Conservation (phyloP, 1,140 invertebrate species). For the Drosophila varians region DNA sequence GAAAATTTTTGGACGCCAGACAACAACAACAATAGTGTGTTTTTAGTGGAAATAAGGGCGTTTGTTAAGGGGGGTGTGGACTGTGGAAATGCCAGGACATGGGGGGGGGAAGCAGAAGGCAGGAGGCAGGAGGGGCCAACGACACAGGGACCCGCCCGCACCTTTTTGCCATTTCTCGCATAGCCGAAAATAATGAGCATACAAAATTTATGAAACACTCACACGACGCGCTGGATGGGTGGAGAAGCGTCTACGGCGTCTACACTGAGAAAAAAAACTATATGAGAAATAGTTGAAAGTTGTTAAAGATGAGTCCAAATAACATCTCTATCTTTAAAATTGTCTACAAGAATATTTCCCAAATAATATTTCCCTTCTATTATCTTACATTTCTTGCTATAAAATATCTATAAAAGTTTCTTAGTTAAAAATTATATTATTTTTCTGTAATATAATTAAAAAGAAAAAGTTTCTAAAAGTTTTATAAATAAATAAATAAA, state of each 20-base stretch:
- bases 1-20: conserved; percentile 39
- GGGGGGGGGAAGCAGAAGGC: neutral
- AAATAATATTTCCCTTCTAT: too few relatives aligned
- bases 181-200: conserved; percentile 72
- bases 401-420: too few relatives aligned
- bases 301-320: neutral
- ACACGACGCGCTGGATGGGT: neutral
- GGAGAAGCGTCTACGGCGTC: neutral
- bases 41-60: conserved; percentile 21
- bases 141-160: conserved; percentile 26
- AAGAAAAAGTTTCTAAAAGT: too few relatives aligned
- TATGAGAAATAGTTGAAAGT: too few relatives aligned
- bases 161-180: conserved; percentile 62
- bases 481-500: too few relatives aligned
- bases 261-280: neutral
- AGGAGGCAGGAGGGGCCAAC: neutral
- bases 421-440: too few relatives aligned
- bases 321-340: too few relatives aligned
- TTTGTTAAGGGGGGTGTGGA: neutral
- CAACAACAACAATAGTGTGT: conserved; percentile 30
- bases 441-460: too few relatives aligned
- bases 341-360: too few relatives aligned
- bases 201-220: conserved; percentile 70
- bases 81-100: too few relatives aligned
- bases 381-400: too few relatives aligned